These are phyloP conservation scores for Trypoxylus dichotomus DNA, from an alignment of 1,140 invertebrate species.

Conservation along the genomic window DNA sequence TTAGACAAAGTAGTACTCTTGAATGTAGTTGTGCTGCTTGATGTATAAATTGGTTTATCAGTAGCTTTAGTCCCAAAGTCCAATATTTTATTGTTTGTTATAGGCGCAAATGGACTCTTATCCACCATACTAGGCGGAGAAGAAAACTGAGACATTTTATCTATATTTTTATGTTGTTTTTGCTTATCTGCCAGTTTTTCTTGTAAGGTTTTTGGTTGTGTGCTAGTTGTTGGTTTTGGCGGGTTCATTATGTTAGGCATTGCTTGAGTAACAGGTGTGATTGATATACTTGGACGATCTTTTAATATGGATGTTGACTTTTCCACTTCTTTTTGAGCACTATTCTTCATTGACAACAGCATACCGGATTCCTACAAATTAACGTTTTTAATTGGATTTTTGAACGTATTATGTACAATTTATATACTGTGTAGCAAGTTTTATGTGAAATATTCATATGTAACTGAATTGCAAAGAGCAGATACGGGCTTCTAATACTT, in stretches of 20 bases:
- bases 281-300: constrained; percentile 50
- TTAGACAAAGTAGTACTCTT: constrained; percentile 20
- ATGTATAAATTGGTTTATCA: not conserved
- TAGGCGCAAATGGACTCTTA: not conserved
- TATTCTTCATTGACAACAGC: not conserved
- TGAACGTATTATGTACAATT: not conserved
- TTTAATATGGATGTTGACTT: constrained; percentile 40
- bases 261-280: constrained; percentile 44
- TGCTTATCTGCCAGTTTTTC: constrained; percentile 64
- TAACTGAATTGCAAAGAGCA: too few relatives aligned
- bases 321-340: not conserved
- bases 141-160: constrained; percentile 28
- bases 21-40: constrained; percentile 26
- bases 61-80: constrained; percentile 8
- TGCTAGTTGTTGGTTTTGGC: constrained; percentile 11
- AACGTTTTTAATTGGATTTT: not conserved
- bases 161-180: constrained; percentile 52
- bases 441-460: too few relatives aligned
- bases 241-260: constrained; percentile 7
- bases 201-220: constrained; percentile 59
- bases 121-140: constrained; percentile 20
- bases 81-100: not conserved
- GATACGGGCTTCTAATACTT: too few relatives aligned
- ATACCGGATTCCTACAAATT: not conserved
- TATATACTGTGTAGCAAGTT: not conserved